These are phyloP conservation scores for Drosophila novamexicana DNA, from an alignment of 1,140 invertebrate species.

Conservation along the genomic window DNA sequence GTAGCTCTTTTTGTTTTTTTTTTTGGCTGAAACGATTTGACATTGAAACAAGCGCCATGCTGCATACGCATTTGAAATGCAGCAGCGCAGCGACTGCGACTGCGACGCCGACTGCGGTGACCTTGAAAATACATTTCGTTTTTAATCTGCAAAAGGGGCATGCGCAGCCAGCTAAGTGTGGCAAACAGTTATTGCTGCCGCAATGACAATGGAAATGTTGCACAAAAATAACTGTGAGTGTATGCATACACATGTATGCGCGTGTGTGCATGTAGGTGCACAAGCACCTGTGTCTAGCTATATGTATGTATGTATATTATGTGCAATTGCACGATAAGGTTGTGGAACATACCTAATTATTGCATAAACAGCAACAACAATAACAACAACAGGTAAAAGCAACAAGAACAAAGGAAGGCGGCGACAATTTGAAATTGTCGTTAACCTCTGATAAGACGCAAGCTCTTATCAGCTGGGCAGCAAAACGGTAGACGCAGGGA, in stretches of 20 bases:
- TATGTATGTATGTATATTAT: background rate
- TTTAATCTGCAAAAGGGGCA: conserved; percentile 27
- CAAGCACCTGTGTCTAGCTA: background rate
- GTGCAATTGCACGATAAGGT: conserved; percentile 35
- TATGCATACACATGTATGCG: background rate
- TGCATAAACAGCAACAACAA: conserved; percentile 33
- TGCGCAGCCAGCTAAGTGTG: conserved; percentile 50
- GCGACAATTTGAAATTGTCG: conserved; percentile 41
- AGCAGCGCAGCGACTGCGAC: conserved; percentile 36
- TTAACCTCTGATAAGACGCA: conserved; percentile 37
- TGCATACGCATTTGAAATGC: conserved; percentile 70
- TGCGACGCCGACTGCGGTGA: conserved; percentile 39
- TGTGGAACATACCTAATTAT: conserved; percentile 42
- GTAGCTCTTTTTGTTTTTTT: background rate
- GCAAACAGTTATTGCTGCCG: conserved; percentile 21
- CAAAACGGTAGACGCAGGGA: conserved; percentile 42
- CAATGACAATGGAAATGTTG: background rate
- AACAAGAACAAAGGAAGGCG: conserved; percentile 16
- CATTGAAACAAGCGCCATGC: conserved; percentile 35
- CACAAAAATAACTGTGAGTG: no score
- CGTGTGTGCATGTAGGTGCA: background rate
- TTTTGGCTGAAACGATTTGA: conserved; percentile 25
- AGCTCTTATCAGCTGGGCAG: conserved; percentile 25
- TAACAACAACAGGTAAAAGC: conserved; percentile 22
- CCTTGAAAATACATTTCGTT: conserved; percentile 61